Evolutionary conservation across 2,888 invertebrate species (phyloP).

Genomic region (Latheticus oryzae): DNA sequence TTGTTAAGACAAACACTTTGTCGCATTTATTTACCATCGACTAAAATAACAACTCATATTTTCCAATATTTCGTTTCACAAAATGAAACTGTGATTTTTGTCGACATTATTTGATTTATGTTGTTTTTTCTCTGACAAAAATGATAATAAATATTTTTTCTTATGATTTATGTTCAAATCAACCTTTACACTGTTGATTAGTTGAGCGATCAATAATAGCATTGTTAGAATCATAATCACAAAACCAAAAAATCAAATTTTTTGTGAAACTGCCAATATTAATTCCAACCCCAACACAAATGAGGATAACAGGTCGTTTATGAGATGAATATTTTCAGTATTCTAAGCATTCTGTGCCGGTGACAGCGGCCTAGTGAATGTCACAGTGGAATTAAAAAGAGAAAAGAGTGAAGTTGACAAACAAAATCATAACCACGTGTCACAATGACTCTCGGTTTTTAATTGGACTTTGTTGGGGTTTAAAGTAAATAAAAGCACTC

Average conservation of each 20-base stretch:
- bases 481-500: slow-evolving; percentile 30
- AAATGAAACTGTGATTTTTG: slow-evolving; percentile 27
- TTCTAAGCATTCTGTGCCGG: slow-evolving; percentile 36
- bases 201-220: slow-evolving; percentile 16
- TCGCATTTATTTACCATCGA: too few species aligned
- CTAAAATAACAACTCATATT: too few species aligned
- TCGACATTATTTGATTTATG: slow-evolving; percentile 34
- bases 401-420: slow-evolving; percentile 9
- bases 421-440: slow-evolving; percentile 25
- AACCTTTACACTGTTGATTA: slow-evolving; percentile 20
- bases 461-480: slow-evolving; percentile 14
- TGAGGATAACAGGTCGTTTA: slow-evolving; percentile 39
- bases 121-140: slow-evolving; percentile 29
- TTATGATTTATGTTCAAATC: slow-evolving; percentile 10
- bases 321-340: slow-evolving; percentile 40
- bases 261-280: slow-evolving; percentile 39
- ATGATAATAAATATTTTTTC: slow-evolving; percentile 22
- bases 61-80: too few species aligned
- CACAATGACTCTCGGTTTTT: slow-evolving; percentile 26
- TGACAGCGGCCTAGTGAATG: slow-evolving; percentile 34
- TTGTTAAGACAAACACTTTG: too few species aligned
- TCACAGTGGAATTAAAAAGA: slow-evolving; percentile 33
- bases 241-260: slow-evolving; percentile 35
- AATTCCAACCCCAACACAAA: slow-evolving; percentile 36
- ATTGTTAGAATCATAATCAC: slow-evolving; percentile 11